Evolutionary conservation across 2,888 invertebrate species (phyloP), one percentile per base, ranked within the genome.

Genomic region (Cactoblastis cactorum): DNA sequence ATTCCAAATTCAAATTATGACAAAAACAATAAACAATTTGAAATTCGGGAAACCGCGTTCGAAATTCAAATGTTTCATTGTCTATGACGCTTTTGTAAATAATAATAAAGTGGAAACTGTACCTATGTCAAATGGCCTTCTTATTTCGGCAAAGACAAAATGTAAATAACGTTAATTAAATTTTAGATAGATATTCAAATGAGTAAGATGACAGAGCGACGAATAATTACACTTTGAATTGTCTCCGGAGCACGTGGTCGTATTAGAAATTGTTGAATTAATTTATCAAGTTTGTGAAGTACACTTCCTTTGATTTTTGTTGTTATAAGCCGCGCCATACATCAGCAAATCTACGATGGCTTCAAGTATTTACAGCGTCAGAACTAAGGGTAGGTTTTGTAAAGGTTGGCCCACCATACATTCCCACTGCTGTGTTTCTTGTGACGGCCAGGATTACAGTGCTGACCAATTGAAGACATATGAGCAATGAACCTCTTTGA

Each of bases 61-160:
- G 14, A 55, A 34, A 46, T 39, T 37, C 14, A 41, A 51, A 34
- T 50, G 28, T 28, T 28, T 6, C 9, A 51, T 15, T n/a, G 22
- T 14, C 8, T 45, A 33, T 17, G 9, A n/a, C 17, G 32, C 22
- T 34, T 51, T 54, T 51, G 39, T 49, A 53, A 51, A 52, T 49
- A 49, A 41, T 50, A 54, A 37, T 50, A 18, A 49, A 47, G 14
- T 62, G 58, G 64, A 68, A 69, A 69, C 61, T 68, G 64, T 68
- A 69, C 66, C 68, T 67, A 68, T 65, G 57, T 61, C 57, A 56
- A 65, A 71, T 63, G 66, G 70, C 69, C 68, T 74, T 73, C 65
- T 65, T 59, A 66, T 67, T 71, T 68, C 63, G 65, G 63, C 61
- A 62, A 63, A 67, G 56, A 59, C 58, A 60, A 28, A 57, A 62